These are phyloP conservation scores for Drosophila anomelani DNA, from an alignment of 2,888 invertebrate species.

Conservation along the genomic window DNA sequence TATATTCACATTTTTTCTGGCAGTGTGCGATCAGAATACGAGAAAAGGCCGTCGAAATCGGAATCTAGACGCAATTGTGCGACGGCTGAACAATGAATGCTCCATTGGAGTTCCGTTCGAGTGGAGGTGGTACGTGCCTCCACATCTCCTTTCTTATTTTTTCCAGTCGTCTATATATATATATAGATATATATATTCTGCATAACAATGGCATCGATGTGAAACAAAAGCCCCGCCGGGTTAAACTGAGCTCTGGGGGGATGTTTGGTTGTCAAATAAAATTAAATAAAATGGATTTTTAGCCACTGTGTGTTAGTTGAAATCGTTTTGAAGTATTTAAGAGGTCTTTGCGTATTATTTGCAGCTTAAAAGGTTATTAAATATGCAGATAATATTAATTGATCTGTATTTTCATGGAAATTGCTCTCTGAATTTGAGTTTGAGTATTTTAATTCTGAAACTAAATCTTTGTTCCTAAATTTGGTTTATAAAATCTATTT, in stretches of 20 bases:
- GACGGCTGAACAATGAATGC: constrained; percentile 25
- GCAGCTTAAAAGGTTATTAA: neutral
- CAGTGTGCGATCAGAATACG: neutral
- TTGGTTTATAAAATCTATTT: neutral
- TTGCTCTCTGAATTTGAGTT: neutral
- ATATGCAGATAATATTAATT: neutral
- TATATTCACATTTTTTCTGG: neutral
- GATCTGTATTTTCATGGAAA: neutral
- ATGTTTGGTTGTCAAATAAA: neutral
- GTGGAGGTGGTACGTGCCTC: constrained; percentile 16
- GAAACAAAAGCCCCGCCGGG: constrained; percentile 57
- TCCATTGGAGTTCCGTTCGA: constrained; percentile 34
- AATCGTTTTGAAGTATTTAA: neutral
- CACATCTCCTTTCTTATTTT: neutral
- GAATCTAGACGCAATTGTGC: constrained; percentile 19
- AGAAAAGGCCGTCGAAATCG: constrained; percentile 7
- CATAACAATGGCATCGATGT: constrained; percentile 32
- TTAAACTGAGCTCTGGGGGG: neutral
- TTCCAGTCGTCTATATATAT: constrained; percentile 2
- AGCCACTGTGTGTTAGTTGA: neutral
- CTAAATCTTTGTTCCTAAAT: too few species aligned
- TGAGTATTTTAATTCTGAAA: too few species aligned
- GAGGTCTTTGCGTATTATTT: neutral
- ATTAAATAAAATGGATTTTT: neutral
- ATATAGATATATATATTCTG: constrained; percentile 2